Evolutionary conservation across 2,888 invertebrate species (phyloP).

Genomic region (Pinctada fucata): DNA sequence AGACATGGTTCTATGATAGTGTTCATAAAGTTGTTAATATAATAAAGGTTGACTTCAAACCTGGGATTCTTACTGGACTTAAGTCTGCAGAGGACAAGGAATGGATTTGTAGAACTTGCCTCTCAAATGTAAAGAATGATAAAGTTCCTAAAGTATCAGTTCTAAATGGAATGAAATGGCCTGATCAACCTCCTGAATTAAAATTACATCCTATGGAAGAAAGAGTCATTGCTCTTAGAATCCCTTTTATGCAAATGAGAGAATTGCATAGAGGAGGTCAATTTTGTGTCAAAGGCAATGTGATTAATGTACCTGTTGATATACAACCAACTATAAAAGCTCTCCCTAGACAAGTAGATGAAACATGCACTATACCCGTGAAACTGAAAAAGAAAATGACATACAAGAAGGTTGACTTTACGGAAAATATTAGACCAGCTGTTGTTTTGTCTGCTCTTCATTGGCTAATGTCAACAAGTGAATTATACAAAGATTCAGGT

Average conservation of each 20-base stretch:
- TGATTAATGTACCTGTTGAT: slow-evolving; percentile 54
- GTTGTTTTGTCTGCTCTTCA: slow-evolving; percentile 43
- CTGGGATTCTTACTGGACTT: slow-evolving; percentile 10
- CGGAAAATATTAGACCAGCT: slow-evolving; percentile 44
- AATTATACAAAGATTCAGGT: too few species aligned
- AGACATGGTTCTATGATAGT: slow-evolving; percentile 29
- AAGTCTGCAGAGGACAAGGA: slow-evolving; percentile 23
- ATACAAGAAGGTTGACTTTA: too few species aligned
- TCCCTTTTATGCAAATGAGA: too few species aligned
- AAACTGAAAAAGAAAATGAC: slow-evolving; percentile 48
- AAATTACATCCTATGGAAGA: slow-evolving; percentile 44
- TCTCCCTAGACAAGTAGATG: slow-evolving; percentile 40
- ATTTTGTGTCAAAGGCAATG: too few species aligned
- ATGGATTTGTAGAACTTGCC: slow-evolving; percentile 29
- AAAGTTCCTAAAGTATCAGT: slow-evolving; percentile 40
- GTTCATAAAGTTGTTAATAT: too few species aligned
- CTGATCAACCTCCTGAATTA: slow-evolving; percentile 39
- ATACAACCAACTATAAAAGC: slow-evolving; percentile 44
- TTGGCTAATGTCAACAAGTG: slow-evolving; percentile 40
- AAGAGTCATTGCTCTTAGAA: too few species aligned
- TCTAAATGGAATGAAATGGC: slow-evolving; percentile 45
- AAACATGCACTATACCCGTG: slow-evolving; percentile 43
- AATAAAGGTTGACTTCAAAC: not conserved
- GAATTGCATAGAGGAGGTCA: too few species aligned
- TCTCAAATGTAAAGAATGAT: slow-evolving; percentile 13